Conservation (phyloP, 1,140 invertebrate species). For the Scaptodrosophila lebanonensis region DNA sequence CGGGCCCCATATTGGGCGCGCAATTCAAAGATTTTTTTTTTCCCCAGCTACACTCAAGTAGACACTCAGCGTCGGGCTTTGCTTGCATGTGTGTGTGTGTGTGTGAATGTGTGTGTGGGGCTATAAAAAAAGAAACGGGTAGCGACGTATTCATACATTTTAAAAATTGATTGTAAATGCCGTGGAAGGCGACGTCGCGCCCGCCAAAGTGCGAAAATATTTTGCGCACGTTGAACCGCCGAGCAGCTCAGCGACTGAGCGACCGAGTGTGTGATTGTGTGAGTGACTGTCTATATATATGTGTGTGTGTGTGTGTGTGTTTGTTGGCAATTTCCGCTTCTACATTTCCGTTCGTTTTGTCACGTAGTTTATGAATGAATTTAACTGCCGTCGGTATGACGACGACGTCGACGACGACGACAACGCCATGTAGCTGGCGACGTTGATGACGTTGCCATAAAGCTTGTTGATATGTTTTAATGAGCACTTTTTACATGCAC, state of each 20-base stretch:
- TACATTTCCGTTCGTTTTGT: constrained; percentile 74
- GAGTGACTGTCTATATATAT: constrained; percentile 12
- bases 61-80: constrained; percentile 24
- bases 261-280: constrained; percentile 16
- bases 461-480: constrained; percentile 75
- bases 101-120: constrained; percentile 5
- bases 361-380: constrained; percentile 74
- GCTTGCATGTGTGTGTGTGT: too few species aligned
- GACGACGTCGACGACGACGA: constrained; percentile 23
- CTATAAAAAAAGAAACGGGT: constrained; percentile 28
- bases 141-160: constrained; percentile 17
- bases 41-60: constrained; percentile 34
- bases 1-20: neutral
- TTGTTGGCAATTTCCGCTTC: constrained; percentile 71
- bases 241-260: constrained; percentile 1
- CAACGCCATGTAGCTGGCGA: neutral
- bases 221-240: constrained; percentile 48
- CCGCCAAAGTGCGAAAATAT: constrained; percentile 41
- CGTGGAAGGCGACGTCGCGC: constrained; percentile 23
- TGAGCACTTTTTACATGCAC: constrained; percentile 67
- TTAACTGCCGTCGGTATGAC: constrained; percentile 60
- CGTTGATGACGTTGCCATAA: constrained; percentile 37
- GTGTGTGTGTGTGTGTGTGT: constrained; percentile 28
- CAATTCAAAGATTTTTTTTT: constrained; percentile 41
- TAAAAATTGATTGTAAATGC: constrained; percentile 58